Base-by-base conservation (phyloP, 2,888 invertebrate genomes). In the Hanleya hanleyi region DNA sequence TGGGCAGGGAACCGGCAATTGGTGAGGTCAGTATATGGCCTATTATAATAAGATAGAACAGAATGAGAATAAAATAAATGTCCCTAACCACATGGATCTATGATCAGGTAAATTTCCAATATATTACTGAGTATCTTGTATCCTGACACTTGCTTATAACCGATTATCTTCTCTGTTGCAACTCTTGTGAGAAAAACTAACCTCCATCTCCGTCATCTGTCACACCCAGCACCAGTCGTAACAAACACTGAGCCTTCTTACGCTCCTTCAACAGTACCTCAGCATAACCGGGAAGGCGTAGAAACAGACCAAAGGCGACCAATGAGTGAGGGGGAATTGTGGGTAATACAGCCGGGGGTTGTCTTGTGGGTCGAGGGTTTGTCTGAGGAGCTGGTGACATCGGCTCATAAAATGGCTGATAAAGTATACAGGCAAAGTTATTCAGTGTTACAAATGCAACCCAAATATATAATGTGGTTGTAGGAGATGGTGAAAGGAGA, bases 161-260 rank as follows among this genome's bases (percentile, higher is more conserved):
- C n/a, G n/a, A n/a, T n/a, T n/a, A n/a, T n/a, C n/a, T n/a, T n/a
- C n/a, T n/a, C n/a, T n/a, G n/a, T n/a, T n/a, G n/a, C n/a, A n/a
- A n/a, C n/a, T n/a, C n/a, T n/a, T n/a, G n/a, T n/a, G n/a, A 47
- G 29, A 57, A 57, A 64, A 2, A 38, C 93, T 92, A 85, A 94
- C 95, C 95, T 89, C 96, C 97, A 91, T 97, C 96, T 64, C 96
- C 97, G 87, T 97, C 96, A 84, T 96, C 96, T 1, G 96, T 95
- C 6, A 97, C 97, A 1, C 97, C 98, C 29, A 98, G 92, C 41
- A 97, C 95, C 67, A 98, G 92, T 5, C 97, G 92, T 78, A 98
- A 92, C 76, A 98, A 92, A 88, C 96, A 96, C 85, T 96, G 95
- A 0, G 97, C 97, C 77, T 95, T 94, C 79, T 87, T 86, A 80